Base-by-base conservation (phyloP, 2,888 invertebrate species). In the Xanthorhoe designata region DNA sequence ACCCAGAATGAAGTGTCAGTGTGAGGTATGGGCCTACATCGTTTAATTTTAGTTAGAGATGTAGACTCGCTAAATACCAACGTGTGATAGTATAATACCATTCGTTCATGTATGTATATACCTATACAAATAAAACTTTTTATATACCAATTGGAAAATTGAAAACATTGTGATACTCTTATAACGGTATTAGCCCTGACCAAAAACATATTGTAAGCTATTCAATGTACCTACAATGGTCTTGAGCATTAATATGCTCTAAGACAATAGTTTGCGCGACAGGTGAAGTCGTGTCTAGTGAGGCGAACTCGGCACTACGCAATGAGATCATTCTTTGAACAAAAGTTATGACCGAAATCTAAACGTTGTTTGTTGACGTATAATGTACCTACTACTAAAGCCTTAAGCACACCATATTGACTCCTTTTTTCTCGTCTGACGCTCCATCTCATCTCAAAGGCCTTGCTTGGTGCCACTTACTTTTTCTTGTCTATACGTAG, bases 1-100 rank as follows among this genome's bases (percentile, higher is more conserved):
- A 79, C 75, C 79, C 76, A 76, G 79, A 75, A 71, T 76, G 67
- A 68, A 73, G 61, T 64, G 61, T 66, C 70, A 66, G 29, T 32
- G 55, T 55, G 13, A 50, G 54, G 38, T 64, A 59, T 15, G 47
- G 15, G 52, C 29, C 13, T 60, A 45, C 45, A 52, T 55, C 49
- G 29, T 38, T n/a, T n/a, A 15, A 45, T 45, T 45, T 24, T 51
- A 45, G 38, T 35, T 42, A 18, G 10, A 61, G 5, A 58, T 54
- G 49, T 64, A 55, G 35, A 58, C 17, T 58, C 38, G 15, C 10
- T 47, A 8, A 18, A 18, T 45, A 60, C 10, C 24, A 29, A 38
- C 42, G 58, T 58, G 61, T 68, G 54, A 64, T 68, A 68, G 55
- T 55, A 42, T 55, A 24, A 3, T n/a, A n/a, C n/a, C n/a, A n/a